phyloP scores from a whole-genome alignment of 1,140 invertebrate genomes.

The Nephila pilipes region DNA sequence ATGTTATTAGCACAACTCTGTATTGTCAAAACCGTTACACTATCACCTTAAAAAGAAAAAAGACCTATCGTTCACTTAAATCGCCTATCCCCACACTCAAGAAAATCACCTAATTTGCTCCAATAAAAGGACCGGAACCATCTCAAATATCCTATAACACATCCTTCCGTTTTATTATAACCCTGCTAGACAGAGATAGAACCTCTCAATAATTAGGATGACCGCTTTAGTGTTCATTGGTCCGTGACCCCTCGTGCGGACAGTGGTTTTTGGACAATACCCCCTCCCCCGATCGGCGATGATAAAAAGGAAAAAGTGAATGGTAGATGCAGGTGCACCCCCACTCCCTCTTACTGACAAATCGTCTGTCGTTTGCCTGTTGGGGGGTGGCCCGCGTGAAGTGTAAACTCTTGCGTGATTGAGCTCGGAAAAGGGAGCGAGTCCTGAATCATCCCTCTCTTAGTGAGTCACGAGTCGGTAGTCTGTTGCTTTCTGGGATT shows the following conservation, averaged over 20 bases:
- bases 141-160: too few species aligned
- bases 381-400: slow-evolving; percentile 15
- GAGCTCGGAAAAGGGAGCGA: not conserved
- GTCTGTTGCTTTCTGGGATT: slow-evolving; percentile 30
- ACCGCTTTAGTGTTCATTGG: not conserved
- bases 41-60: too few species aligned
- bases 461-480: slow-evolving; percentile 30
- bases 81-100: too few species aligned
- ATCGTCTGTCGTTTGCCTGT: slow-evolving; percentile 18
- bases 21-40: too few species aligned
- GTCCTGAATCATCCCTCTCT: slow-evolving; percentile 38
- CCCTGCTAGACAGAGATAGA: not conserved
- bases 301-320: slow-evolving; percentile 55
- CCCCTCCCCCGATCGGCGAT: not conserved
- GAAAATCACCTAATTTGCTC: not conserved
- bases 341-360: slow-evolving; percentile 29
- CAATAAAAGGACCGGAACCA: not conserved
- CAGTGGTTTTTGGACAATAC: slow-evolving; percentile 18
- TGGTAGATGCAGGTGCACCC: slow-evolving; percentile 48
- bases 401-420: slow-evolving; percentile 53
- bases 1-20: too few species aligned
- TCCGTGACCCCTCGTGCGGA: not conserved
- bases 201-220: slow-evolving; percentile 1
- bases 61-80: too few species aligned
- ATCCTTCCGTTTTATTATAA: too few species aligned